These are phyloP conservation scores for Coregonus suidteri DNA, from an alignment of 2,797 vertebrate genomes.

Conservation along the genomic window DNA sequence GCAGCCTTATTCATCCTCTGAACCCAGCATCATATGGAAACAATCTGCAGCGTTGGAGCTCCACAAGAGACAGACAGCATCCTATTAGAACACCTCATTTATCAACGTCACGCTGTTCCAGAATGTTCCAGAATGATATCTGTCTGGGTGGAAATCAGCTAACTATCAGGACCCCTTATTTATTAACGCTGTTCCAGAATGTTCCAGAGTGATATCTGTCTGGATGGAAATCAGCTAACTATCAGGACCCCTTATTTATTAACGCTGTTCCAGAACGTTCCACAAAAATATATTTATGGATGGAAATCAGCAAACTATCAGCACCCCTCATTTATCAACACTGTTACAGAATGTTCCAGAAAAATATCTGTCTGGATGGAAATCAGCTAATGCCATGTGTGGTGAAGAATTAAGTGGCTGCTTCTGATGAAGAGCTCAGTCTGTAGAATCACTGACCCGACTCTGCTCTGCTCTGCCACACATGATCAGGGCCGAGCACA, in stretches of 20 bases:
- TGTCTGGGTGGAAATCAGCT: slow-evolving; percentile 65
- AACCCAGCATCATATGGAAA: slow-evolving; percentile 80
- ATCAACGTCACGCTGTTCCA: slow-evolving; percentile 77
- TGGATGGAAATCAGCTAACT: slow-evolving; percentile 60
- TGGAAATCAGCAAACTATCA: slow-evolving; percentile 75
- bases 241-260: slow-evolving; percentile 86
- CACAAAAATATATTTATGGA: slow-evolving; percentile 85
- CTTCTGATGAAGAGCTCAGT: slow-evolving; percentile 81
- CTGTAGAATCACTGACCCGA: slow-evolving; percentile 80
- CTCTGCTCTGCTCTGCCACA: slow-evolving; percentile 2
- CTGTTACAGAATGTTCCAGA: too few species aligned
- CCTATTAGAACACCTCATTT: slow-evolving; percentile 85
- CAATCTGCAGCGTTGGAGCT: slow-evolving; percentile 66
- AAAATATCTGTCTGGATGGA: too few species aligned
- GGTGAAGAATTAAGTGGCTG: slow-evolving; percentile 83
- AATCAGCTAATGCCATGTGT: slow-evolving; percentile 72
- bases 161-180: slow-evolving; percentile 85
- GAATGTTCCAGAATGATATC: slow-evolving; percentile 78
- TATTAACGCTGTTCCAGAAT: slow-evolving; percentile 76
- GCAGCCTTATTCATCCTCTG: slow-evolving; percentile 71
- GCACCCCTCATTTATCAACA: too few species aligned
- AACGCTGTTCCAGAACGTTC: slow-evolving; percentile 73
- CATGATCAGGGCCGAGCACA: too few species aligned
- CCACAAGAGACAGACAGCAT: slow-evolving; percentile 72
- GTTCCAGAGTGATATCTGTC: slow-evolving; percentile 85